Evolutionary conservation across 2,888 invertebrate genomes (phyloP), one percentile per base, ranked within the genome.

Genomic region (Eristalinus sepulchralis): DNA sequence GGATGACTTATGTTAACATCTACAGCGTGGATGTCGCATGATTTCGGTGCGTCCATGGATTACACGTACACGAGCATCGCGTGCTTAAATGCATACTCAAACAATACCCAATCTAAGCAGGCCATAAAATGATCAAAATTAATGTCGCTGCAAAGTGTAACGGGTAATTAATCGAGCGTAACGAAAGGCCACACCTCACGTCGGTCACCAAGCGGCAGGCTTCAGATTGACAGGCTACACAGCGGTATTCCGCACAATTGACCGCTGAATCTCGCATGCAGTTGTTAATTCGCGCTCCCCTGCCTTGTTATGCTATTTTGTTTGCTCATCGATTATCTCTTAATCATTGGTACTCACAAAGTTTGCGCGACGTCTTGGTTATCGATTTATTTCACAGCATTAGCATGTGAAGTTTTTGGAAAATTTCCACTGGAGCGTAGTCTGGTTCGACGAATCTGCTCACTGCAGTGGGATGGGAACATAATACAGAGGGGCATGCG

Each of bases 391-490:
- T 63, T 53, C 24, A 62, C 34, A 27, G 17, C 36, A 67, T 77
- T 77, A 70, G n/a, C 75, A 81, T 76, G 62, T 57, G 68, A 5
- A 27, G 2, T 27, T 62, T 85, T 81, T 85, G 85, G 85, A 73
- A 85, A 85, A 85, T 77, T 85, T 85, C 85, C 85, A 85, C 73
- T 85, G 53, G 53, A 68, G 60, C 59, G 11, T 39, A 57, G 24
- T 57, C 13, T 10, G 13, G 8, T 3, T 57, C 57, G 57, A 47
- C 17, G 2, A 22, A 57, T 2, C 1, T 2, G 10, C 57, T 5
- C 5, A 57, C 36, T 75, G 24, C 39, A 53, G 57, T 13, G 36
- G 17, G 20, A 10, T 33, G 27, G 13, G 36, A 10, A 11, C 10
- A 53, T 62, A 57, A 36, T 39, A 31, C 33, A 64, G 47, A 64